Evolutionary conservation across 2,797 vertebrate genomes (phyloP).

Genomic region (Scomberomorus guttatus): DNA sequence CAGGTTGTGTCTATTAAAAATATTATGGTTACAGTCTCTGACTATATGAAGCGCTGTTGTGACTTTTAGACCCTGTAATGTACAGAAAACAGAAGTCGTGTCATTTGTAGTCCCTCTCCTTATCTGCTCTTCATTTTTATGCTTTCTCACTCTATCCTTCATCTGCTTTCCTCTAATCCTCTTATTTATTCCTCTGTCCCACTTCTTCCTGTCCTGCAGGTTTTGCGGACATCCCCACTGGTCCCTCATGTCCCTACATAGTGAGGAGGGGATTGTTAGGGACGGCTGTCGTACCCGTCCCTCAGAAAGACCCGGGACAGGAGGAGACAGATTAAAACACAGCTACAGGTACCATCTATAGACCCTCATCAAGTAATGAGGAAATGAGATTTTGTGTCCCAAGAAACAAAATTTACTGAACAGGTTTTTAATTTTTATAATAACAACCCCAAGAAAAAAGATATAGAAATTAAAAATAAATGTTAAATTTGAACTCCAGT

Average conservation of each 20-base stretch:
- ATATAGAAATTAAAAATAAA: too few relatives aligned
- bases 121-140: constrained; percentile 6
- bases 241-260: constrained; percentile 87
- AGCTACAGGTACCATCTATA: constrained; percentile 42
- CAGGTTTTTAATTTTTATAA: neutral
- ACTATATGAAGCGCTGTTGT: neutral
- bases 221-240: constrained; percentile 90
- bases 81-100: neutral
- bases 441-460: too few relatives aligned
- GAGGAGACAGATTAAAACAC: constrained; percentile 76
- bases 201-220: constrained; percentile 69
- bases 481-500: too few relatives aligned
- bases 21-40: neutral
- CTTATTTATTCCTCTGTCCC: neutral
- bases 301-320: constrained; percentile 53
- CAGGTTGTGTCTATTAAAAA: neutral
- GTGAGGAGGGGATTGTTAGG: constrained; percentile 88
- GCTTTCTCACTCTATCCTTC: neutral
- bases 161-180: neutral
- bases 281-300: constrained; percentile 76
- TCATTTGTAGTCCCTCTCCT: neutral
- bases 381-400: neutral
- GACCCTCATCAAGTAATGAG: neutral
- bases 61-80: constrained; percentile 7
- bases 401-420: neutral